phyloP scores from a whole-genome alignment of 1,140 invertebrate species.

The Drosophila elegans region DNA sequence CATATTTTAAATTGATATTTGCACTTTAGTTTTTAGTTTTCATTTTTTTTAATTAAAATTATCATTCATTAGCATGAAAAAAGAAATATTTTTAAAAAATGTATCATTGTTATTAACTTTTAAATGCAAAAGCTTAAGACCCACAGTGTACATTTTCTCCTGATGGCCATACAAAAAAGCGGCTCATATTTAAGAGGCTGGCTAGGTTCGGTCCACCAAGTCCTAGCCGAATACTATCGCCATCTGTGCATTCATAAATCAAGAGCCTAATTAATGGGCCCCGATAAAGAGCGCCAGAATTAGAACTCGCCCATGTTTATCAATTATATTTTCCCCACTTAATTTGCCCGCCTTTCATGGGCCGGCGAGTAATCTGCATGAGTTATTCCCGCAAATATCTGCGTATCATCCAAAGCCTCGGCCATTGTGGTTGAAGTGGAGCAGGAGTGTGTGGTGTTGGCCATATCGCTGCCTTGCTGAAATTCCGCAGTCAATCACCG shows the following conservation, averaged over 20 bases:
- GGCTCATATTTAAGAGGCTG: conserved; percentile 31
- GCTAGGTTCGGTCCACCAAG: not conserved
- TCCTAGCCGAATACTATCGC: conserved; percentile 38
- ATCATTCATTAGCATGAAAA: no score
- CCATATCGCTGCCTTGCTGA: conserved; percentile 32
- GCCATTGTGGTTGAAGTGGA: conserved; percentile 24
- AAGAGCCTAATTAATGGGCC: conserved; percentile 73
- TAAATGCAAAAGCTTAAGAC: not conserved
- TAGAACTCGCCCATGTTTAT: conserved; percentile 73
- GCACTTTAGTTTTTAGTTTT: no score
- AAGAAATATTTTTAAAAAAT: no score
- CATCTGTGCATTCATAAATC: conserved; percentile 72
- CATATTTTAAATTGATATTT: no score
- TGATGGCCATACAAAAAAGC: conserved; percentile 7
- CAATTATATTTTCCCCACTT: conserved; percentile 80
- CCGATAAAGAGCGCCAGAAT: conserved; percentile 70
- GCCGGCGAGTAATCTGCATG: conserved; percentile 69
- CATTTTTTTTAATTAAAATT: no score
- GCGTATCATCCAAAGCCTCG: conserved; percentile 43
- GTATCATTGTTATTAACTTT: not conserved
- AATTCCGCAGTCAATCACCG: conserved; percentile 50
- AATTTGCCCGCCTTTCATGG: conserved; percentile 67
- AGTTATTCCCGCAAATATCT: conserved; percentile 73
- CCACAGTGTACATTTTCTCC: conserved; percentile 2
- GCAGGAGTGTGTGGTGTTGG: conserved; percentile 28